These are phyloP conservation scores for Quiscalus mexicanus DNA, from an alignment of 2,113 vertebrate species.

Conservation along the genomic window DNA sequence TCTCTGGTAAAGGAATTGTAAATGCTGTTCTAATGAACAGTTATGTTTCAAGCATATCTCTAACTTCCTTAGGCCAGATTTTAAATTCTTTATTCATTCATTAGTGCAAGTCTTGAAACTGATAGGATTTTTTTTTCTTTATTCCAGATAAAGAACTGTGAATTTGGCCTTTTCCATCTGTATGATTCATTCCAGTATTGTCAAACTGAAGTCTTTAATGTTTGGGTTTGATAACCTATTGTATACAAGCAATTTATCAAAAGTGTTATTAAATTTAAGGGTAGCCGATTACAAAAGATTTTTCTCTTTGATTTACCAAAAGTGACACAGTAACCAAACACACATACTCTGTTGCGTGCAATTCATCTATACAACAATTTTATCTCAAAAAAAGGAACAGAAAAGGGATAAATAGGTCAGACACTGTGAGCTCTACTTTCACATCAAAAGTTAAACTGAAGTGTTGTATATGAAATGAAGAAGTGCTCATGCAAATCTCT, in stretches of 20 bases:
- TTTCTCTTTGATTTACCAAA: conserved; percentile 33
- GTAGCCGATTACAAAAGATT: conserved; percentile 32
- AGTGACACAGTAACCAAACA: not conserved
- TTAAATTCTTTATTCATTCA: not conserved
- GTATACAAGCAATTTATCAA: conserved; percentile 34
- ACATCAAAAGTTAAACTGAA: not conserved
- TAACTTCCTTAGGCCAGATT: not conserved
- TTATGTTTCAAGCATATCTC: not conserved
- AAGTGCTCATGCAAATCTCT: not conserved
- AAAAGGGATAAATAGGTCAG: conserved; percentile 1
- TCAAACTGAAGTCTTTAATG: conserved; percentile 17
- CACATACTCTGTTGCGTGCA: not conserved
- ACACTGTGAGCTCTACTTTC: not conserved
- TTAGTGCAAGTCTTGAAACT: not conserved
- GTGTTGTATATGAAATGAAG: not conserved
- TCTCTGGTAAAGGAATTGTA: not conserved
- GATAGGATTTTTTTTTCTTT: not conserved
- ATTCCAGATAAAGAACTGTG: not conserved
- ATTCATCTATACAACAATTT: not conserved
- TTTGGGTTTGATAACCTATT: conserved; percentile 40
- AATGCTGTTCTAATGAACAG: not conserved
- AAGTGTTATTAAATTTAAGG: conserved; percentile 36
- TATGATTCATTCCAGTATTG: conserved; percentile 7
- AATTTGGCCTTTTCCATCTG: not conserved
- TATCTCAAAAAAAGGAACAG: not conserved